These are phyloP conservation scores for Meloidogyne chitwoodi DNA, from an alignment of 1,140 invertebrate genomes.

Conservation along the genomic window DNA sequence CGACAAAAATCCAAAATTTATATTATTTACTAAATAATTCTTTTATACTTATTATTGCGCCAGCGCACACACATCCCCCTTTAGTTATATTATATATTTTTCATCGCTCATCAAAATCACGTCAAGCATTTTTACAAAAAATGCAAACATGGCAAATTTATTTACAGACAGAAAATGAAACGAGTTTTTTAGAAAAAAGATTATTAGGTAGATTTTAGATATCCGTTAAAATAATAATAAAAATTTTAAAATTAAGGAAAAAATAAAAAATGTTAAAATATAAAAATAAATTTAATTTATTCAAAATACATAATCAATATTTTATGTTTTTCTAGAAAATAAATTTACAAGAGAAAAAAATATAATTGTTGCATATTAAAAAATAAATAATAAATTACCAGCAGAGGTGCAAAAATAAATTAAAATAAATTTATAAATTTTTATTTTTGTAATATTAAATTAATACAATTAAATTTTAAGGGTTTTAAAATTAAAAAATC, in stretches of 20 bases:
- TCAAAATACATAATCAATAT: background rate
- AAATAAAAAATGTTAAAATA: background rate
- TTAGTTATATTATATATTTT: background rate
- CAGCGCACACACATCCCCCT: background rate
- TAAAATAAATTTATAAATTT: no score
- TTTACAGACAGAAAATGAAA: background rate
- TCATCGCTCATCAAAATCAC: background rate
- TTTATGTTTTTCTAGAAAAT: background rate
- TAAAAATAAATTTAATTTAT: background rate
- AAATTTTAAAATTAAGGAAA: no score
- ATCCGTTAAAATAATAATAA: background rate
- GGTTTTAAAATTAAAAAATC: no score
- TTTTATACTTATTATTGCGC: background rate
- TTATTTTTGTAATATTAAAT: no score
- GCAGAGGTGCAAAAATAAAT: no score
- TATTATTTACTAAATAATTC: no score
- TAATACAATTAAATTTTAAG: no score
- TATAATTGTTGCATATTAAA: background rate
- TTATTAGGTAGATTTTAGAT: background rate
- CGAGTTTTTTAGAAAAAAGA: background rate
- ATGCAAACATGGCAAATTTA: background rate
- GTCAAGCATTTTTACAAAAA: background rate
- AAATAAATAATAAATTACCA: background rate
- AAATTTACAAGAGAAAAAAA: background rate
- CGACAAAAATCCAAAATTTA: background rate